Percentiles rank a stretch among this genome's conserved stretches.
phyloP scores from a whole-genome alignment of 2,113 vertebrate species.

The Sceloporus undulatus region DNA sequence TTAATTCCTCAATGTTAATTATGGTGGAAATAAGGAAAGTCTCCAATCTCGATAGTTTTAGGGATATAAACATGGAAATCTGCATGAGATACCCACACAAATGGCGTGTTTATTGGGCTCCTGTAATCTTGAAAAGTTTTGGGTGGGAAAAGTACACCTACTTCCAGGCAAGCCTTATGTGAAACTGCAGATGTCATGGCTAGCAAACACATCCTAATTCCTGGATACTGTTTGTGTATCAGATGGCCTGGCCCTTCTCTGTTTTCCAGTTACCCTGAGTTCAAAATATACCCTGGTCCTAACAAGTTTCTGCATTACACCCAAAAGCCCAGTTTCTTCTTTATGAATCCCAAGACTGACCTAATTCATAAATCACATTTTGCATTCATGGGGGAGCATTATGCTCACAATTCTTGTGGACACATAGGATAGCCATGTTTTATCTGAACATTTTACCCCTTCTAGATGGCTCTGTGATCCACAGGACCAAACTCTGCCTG shows the following conservation, averaged over 20 bases:
- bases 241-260: too few species aligned
- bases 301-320: neutral
- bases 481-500: neutral
- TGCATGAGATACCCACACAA: neutral
- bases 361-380: neutral
- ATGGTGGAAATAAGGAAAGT: neutral
- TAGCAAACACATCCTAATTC: neutral
- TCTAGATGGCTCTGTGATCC: too few species aligned
- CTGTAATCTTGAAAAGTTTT: neutral
- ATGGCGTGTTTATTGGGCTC: neutral
- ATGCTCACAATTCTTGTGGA: neutral
- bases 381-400: neutral
- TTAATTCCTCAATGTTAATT: neutral
- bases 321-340: neutral
- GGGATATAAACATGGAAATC: neutral
- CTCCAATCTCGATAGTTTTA: neutral
- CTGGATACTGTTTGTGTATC: neutral
- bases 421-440: neutral
- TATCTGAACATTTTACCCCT: neutral
- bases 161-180: neutral
- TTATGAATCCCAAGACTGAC: neutral
- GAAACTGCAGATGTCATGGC: neutral
- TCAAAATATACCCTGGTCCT: too few species aligned
- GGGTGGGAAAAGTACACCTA: neutral
- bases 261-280: too few species aligned